Evolutionary conservation across 2,113 vertebrate species (phyloP), one percentile per base, ranked within the genome.

Genomic region (Pyrgilauda ruficollis): DNA sequence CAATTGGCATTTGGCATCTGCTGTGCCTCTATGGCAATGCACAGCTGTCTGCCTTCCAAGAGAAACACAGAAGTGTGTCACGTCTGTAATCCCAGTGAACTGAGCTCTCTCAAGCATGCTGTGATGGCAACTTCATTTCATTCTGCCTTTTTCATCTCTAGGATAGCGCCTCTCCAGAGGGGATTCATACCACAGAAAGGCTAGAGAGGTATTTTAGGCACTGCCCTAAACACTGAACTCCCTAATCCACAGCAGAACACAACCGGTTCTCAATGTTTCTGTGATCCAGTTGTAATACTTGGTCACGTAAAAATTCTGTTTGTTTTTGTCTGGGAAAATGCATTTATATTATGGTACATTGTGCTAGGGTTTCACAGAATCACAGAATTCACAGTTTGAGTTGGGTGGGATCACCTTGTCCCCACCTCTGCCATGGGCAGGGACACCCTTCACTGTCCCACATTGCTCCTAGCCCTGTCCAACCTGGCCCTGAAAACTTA

Each of bases 1-100:
- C 46, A 84, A 85, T 58, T 91, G 84, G 31, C 43, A 31, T 93
- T 95, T 84, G 95, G 55, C 79, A 68, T 91, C 82, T 95, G 92
- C 55, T 96, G 67, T 59, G 55, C 66, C 43, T 94, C 84, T 73
- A 3, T 30, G 70, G 79, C 43, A 19, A 5, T 43, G 24, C 61
- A 81, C 70, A 92, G 77, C 70, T 93, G 70, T 88, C 89, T 95
- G 63, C 31, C 17, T 84, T 97, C 61, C 59, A 61, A 67, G 33
- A 62, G 75, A 90, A 92, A 64, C 26, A 43, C 41, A 69, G 13
- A 64, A 86, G 3, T 21, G 17, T 15, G 33, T 35, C 30, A 11
- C 20, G 30, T 69, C 58, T 53, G 47, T 85, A 96, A 96, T 93
- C 58, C 11, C 41, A 82, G 73, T 69, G 86, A 96, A 70, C 55